Evolutionary conservation across 2,113 vertebrate species (phyloP), one percentile per base, ranked within the genome.

Genomic region (Oxyura jamaicensis): DNA sequence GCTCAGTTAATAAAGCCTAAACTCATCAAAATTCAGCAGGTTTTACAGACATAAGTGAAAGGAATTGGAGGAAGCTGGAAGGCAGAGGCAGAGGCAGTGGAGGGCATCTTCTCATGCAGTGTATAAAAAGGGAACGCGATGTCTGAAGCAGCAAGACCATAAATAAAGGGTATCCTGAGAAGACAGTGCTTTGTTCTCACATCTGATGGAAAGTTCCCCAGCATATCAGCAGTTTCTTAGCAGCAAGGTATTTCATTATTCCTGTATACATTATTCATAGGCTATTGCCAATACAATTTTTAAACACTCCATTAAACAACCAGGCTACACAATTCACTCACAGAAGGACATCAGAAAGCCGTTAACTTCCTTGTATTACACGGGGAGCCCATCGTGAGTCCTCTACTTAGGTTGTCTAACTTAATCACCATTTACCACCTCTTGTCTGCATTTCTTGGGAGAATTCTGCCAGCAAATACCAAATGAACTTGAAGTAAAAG

Each of bases 241-340:
- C 88, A 91, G 63, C 79, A 88, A 87, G 74, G 83, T 83, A 83
- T 87, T 94, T 75, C 68, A 96, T 89, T 58, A 74, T 75, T 72
- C 36, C 56, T 66, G 20, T 36, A 88, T 95, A 66, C 92, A 80
- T 96, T 94, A 97, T 96, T 96, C 83, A 94, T 95, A 95, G 66
- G 88, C 68, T 91, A 88, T 84, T 96, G 88, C 88, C 77, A 95
- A 91, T 84, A 91, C 59, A 87, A 71, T 73, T 84, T 96, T 96
- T 96, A 93, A 97, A 94, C 86, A 88, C 77, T 89, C 83, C 83
- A 94, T 95, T 95, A 94, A 95, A 86, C 93, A 96, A 82, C 71
- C 92, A 82, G 91, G 88, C 83, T 92, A 87, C 74, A 92, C 39
- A 85, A 88, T 89, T 94, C 88, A 71, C 81, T 87, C 83, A 86